Conservation (phyloP, 2,113 vertebrate species). For the Chroicocephalus ridibundus region DNA sequence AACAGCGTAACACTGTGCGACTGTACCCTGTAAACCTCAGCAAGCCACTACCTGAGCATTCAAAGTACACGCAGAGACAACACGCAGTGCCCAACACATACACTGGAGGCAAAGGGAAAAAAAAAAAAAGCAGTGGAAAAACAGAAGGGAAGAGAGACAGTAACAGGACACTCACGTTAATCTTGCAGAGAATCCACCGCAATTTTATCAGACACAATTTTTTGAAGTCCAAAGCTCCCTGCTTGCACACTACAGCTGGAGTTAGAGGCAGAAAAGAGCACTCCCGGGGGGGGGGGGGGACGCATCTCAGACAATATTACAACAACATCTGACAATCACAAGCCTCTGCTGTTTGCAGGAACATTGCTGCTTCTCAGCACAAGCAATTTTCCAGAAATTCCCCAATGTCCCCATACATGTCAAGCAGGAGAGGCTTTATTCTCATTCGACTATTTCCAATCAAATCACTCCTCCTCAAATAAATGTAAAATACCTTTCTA, state of each 20-base stretch:
- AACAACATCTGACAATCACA: background rate
- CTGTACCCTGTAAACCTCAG: background rate
- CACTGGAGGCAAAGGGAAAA: no score
- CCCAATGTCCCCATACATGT: accelerated
- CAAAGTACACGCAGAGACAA: background rate
- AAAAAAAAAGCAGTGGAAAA: background rate
- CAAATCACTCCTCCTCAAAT: background rate
- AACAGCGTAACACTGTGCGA: accelerated
- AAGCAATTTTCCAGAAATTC: background rate
- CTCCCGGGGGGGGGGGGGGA: background rate
- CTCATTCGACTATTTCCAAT: background rate
- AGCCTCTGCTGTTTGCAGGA: background rate
- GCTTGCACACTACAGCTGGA: background rate
- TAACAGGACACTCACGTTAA: background rate
- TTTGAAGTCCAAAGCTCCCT: background rate
- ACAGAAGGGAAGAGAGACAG: no score
- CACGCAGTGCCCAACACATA: background rate
- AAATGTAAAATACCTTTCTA: background rate
- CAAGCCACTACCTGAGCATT: background rate
- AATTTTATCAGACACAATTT: background rate
- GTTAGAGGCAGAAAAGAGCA: background rate
- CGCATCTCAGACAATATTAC: background rate
- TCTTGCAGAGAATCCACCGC: background rate
- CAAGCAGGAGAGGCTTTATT: background rate
- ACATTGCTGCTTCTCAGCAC: background rate